Evolutionary conservation across 2,888 invertebrate genomes (phyloP).

Genomic region (Andrena trimmerana): DNA sequence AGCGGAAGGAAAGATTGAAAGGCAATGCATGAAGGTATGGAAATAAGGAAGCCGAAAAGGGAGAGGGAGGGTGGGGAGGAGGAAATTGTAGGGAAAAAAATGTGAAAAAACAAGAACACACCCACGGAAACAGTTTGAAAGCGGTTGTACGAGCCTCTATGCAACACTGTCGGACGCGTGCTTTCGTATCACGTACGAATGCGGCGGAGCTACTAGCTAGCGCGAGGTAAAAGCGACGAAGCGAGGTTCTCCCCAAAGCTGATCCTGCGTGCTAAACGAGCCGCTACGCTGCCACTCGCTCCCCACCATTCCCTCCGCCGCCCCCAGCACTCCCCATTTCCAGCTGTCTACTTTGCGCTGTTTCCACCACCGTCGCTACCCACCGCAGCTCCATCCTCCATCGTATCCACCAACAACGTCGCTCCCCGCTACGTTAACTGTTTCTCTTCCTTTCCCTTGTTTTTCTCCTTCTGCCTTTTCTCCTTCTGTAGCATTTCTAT

Average conservation of each 20-base stretch:
- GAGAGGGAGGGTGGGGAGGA: conserved; percentile 10
- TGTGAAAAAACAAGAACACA: conserved; percentile 33
- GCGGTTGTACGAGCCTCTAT: conserved; percentile 20
- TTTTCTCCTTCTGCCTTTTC: conserved; percentile 2
- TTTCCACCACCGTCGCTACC: conserved; percentile 64
- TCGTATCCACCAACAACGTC: conserved; percentile 50
- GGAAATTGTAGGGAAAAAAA: neutral
- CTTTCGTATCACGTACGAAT: conserved; percentile 66
- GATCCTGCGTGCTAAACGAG: conserved; percentile 83
- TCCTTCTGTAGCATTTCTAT: neutral
- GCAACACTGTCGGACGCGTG: conserved; percentile 52
- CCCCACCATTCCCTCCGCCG: conserved; percentile 20
- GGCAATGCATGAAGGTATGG: neutral
- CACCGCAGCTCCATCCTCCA: conserved; percentile 52
- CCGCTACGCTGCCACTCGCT: conserved; percentile 69
- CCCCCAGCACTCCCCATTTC: conserved; percentile 5
- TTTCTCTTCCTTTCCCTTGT: neutral
- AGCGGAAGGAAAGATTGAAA: neutral
- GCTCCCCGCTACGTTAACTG: conserved; percentile 36
- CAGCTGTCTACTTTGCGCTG: conserved; percentile 26
- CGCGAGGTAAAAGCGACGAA: conserved; percentile 65
- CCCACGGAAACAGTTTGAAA: conserved; percentile 40
- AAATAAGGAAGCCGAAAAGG: neutral
- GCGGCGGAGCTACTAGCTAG: conserved; percentile 72
- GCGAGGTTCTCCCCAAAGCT: conserved; percentile 72